Base-by-base conservation (phyloP, 2,113 vertebrate genomes). In the Brachyhypopomus gauderio region DNA sequence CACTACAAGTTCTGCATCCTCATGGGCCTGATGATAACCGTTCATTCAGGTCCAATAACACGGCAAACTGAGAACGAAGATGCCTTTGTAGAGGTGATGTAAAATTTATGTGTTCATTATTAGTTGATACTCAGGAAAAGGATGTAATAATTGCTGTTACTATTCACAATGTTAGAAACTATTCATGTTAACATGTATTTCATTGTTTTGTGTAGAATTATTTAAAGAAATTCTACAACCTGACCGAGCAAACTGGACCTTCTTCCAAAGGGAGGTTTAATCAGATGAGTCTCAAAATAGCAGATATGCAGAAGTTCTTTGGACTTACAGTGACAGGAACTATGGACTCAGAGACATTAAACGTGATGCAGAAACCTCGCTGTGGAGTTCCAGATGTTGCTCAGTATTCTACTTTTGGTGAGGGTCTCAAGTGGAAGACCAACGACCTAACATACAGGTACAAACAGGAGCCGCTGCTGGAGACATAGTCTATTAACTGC, bases 381-480 rank as follows among this genome's bases (percentile, higher is more conserved):
- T 96, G 95, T 81, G 95, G 94, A 0, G 88, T 95, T 20, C 93
- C 93, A 6, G 95, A 94, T 0, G 20, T 89, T 0, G 87, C 83
- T 0, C 58, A 60, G 3, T 95, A 89, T 86, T 84, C 4, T 12
- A 93, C 85, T 27, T 94, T 95, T 78, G 79, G 41, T 41, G 41
- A 41, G 4, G 41, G 66, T 9, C 89, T 86, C 1, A 96, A 94
- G 87, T 96, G 95, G 94, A 45, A 60, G 23, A 95, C 93, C 83
- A 85, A 86, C n/a, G 75, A 89, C 20, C 67, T 96, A 5, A 95
- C 94, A 25, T 96, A 95, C 90, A 95, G 94, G 95, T 96, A 92
- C 84, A 25, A 22, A 19, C 12, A 23, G 11, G 72, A 9, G 2
- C 22, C 17, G 8, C 27, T 64, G 41, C 41, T 41, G 41, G 9